phyloP scores from a whole-genome alignment of 2,113 vertebrate species.

The Stigmatopora nigra region DNA sequence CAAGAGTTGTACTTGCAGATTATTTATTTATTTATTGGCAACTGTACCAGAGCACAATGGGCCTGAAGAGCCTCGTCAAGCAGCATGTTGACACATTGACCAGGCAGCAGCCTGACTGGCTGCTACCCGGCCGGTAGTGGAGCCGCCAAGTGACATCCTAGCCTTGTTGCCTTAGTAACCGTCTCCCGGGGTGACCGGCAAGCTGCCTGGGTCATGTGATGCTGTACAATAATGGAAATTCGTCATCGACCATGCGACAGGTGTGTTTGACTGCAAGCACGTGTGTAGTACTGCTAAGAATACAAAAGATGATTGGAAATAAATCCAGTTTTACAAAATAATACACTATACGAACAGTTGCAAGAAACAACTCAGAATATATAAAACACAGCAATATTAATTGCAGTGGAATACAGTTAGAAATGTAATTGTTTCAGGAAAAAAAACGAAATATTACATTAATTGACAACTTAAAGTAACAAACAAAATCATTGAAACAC shows the following conservation, averaged over 20 bases:
- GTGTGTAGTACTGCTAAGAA: background rate
- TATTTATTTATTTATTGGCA: background rate
- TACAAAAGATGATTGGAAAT: background rate
- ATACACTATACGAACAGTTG: background rate
- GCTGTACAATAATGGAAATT: constrained; percentile 32
- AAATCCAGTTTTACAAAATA: background rate
- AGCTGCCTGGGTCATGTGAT: constrained; percentile 16
- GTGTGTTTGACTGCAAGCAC: background rate
- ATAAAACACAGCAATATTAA: too few species aligned
- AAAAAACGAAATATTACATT: background rate
- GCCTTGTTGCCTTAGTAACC: constrained; percentile 53
- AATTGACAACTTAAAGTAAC: too few species aligned
- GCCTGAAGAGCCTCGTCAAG: background rate
- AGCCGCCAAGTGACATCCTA: constrained; percentile 23
- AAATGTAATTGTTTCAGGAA: background rate
- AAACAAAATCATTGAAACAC: too few species aligned
- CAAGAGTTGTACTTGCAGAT: too few species aligned
- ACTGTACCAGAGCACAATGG: background rate
- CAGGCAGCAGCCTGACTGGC: background rate
- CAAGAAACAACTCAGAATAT: background rate
- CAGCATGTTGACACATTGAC: background rate
- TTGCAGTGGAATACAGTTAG: too few species aligned
- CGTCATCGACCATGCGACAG: constrained; percentile 9
- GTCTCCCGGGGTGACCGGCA: constrained; percentile 42
- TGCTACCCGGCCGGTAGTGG: background rate